Evolutionary conservation across 2,888 invertebrate species (phyloP).

Genomic region (Peribatodes rhomboidaria): DNA sequence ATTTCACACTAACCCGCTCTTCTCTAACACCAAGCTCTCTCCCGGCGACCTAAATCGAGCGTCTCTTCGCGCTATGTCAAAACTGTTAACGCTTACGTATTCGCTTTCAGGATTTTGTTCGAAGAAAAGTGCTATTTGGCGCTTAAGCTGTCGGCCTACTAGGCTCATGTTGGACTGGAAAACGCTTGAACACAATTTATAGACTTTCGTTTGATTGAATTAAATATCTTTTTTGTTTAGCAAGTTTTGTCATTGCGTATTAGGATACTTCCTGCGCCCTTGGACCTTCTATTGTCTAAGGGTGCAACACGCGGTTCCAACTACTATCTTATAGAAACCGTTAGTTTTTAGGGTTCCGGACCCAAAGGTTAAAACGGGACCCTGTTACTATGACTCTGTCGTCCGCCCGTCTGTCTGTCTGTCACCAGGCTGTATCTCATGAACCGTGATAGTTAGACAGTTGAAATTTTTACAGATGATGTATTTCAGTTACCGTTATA

Average conservation of each 20-base stretch:
- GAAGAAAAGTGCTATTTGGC: constrained; percentile 43
- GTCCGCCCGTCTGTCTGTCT: too few relatives aligned
- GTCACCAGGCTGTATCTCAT: too few relatives aligned
- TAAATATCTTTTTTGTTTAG: background rate
- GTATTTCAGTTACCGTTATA: too few relatives aligned
- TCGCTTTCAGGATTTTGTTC: constrained; percentile 56
- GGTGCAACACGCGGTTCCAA: too few relatives aligned
- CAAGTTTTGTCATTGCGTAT: background rate
- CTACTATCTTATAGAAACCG: too few relatives aligned
- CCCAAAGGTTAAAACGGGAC: too few relatives aligned
- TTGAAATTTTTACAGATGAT: too few relatives aligned
- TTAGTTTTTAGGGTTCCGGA: too few relatives aligned
- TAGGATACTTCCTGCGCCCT: too few relatives aligned
- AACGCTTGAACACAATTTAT: background rate
- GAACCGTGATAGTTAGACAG: too few relatives aligned
- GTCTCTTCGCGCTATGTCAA: constrained; percentile 54
- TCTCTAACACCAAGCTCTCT: constrained; percentile 28
- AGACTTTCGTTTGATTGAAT: background rate
- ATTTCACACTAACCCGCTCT: constrained; percentile 38
- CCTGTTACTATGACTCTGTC: too few relatives aligned
- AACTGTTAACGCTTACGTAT: constrained; percentile 58
- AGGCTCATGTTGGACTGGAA: background rate
- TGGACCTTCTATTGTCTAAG: too few relatives aligned
- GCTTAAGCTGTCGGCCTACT: background rate
- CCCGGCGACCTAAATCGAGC: constrained; percentile 40